A percentile compares a stretch with the other conserved stretches of the same genome.
These are phyloP conservation scores for Hyla sarda DNA, from an alignment of 2,113 vertebrate genomes.

Conservation along the genomic window DNA sequence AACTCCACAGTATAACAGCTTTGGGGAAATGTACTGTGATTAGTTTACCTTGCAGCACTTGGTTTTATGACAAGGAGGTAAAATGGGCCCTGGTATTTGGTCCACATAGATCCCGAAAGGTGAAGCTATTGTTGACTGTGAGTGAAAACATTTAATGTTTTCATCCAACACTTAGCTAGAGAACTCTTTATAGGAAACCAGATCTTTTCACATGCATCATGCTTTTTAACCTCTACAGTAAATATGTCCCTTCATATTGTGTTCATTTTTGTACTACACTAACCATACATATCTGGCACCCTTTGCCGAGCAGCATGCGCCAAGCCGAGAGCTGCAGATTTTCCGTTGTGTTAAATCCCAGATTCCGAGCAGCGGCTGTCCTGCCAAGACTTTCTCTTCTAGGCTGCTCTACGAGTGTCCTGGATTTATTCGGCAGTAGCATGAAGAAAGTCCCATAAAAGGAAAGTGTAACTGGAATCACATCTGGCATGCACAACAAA, in stretches of 20 bases:
- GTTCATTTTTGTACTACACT: slow-evolving; percentile 29
- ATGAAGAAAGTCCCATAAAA: slow-evolving; percentile 62
- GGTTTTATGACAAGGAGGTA: no score
- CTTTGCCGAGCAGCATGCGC: slow-evolving; percentile 1
- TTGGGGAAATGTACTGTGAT: background rate
- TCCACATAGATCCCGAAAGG: background rate
- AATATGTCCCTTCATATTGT: slow-evolving; percentile 41
- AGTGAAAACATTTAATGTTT: background rate
- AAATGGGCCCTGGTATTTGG: background rate
- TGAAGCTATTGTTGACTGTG: background rate
- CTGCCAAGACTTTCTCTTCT: slow-evolving; percentile 47
- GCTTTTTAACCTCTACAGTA: slow-evolving; percentile 33
- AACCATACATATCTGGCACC: slow-evolving; percentile 54
- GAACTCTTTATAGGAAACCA: slow-evolving; percentile 15
- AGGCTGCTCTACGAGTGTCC: slow-evolving; percentile 44
- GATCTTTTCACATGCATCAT: slow-evolving; percentile 16
- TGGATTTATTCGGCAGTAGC: slow-evolving; percentile 64
- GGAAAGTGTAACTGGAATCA: slow-evolving; percentile 60
- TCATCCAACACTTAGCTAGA: slow-evolving; percentile 4
- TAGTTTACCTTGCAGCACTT: background rate
- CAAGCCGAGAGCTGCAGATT: slow-evolving; percentile 52
- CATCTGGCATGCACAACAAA: slow-evolving; percentile 49
- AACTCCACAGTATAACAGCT: no score
- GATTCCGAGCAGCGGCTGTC: slow-evolving; percentile 35
- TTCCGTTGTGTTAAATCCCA: slow-evolving; percentile 58